Evolutionary conservation across 30 jellyfish, hydroid and myxozoan genomes (phyloP).

Genomic region (Aurelia sp.): DNA sequence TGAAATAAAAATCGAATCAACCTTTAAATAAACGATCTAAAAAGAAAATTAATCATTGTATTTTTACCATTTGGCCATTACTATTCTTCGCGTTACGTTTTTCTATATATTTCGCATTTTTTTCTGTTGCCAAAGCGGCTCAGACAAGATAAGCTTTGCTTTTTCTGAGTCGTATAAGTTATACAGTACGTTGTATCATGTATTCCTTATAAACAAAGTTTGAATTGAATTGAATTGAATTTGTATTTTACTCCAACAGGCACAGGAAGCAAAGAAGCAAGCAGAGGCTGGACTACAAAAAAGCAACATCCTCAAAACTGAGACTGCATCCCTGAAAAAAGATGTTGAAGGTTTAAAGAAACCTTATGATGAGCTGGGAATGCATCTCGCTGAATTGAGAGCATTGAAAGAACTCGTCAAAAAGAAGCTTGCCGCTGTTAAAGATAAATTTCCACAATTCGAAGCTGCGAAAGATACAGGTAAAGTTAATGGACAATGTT

Average conservation of each 20-base stretch:
- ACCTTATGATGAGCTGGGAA: slow-evolving; percentile 59
- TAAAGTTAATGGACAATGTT: not conserved
- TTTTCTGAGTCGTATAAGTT: too few species aligned
- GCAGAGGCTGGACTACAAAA: slow-evolving; percentile 39
- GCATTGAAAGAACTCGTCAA: slow-evolving; percentile 59
- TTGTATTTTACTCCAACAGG: slow-evolving; percentile 33
- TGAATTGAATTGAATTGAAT: too few species aligned
- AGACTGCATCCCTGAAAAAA: slow-evolving; percentile 35
- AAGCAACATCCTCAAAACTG: slow-evolving; percentile 27
- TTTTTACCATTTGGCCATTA: too few species aligned
- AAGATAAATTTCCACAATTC: slow-evolving; percentile 42
- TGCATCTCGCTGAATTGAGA: slow-evolving; percentile 50
- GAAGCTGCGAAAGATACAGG: slow-evolving; percentile 50
- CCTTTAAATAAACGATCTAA: too few species aligned
- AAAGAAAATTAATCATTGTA: too few species aligned
- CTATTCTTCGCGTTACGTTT: too few species aligned
- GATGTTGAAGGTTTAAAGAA: slow-evolving; percentile 62
- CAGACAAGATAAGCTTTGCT: too few species aligned
- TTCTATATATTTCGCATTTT: too few species aligned
- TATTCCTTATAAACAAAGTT: too few species aligned
- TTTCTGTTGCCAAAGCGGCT: too few species aligned
- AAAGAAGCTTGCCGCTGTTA: slow-evolving; percentile 57
- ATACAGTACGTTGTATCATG: too few species aligned
- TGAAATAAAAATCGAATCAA: too few species aligned
- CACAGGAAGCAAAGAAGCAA: slow-evolving; percentile 63